phyloP scores from a whole-genome alignment of 2,888 invertebrate species.

The Acleris laterana region DNA sequence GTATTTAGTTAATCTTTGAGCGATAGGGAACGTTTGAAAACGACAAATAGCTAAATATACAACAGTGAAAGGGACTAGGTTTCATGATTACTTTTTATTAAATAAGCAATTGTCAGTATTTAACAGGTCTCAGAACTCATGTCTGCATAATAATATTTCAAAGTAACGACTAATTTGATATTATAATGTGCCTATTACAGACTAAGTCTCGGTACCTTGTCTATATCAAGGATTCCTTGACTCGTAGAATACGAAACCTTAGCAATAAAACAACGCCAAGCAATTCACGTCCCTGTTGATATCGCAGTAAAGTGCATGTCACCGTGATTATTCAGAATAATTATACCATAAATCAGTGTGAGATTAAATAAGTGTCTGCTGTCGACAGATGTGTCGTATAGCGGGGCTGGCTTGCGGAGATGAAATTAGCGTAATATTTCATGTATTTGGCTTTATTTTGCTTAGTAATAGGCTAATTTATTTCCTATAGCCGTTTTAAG shows the following conservation, averaged over 20 bases:
- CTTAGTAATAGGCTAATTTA: conserved; percentile 21
- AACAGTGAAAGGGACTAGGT: no score
- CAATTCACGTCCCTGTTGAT: conserved; percentile 14
- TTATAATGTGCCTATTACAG: conserved; percentile 13
- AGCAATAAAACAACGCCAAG: conserved; percentile 11
- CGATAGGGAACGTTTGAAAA: no score
- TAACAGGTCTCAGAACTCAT: neutral
- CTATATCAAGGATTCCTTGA: conserved; percentile 5
- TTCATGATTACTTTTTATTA: no score
- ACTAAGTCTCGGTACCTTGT: conserved; percentile 1
- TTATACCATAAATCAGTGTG: conserved; percentile 46
- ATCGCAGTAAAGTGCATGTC: conserved; percentile 14
- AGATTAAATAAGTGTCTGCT: conserved; percentile 48
- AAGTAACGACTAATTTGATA: conserved; percentile 13
- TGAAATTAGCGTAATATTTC: conserved; percentile 42
- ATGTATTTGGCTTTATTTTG: conserved; percentile 31
- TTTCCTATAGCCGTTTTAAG: conserved; percentile 2
- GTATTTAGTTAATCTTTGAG: no score
- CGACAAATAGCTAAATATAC: no score
- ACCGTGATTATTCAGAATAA: conserved; percentile 40
- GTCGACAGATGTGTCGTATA: conserved; percentile 47
- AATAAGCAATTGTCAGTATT: no score
- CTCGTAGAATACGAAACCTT: conserved; percentile 9
- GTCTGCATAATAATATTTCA: conserved; percentile 1
- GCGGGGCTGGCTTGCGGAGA: conserved; percentile 38